phyloP scores from a whole-genome alignment of 2,797 vertebrate genomes.

The Gastrophryne carolinensis region DNA sequence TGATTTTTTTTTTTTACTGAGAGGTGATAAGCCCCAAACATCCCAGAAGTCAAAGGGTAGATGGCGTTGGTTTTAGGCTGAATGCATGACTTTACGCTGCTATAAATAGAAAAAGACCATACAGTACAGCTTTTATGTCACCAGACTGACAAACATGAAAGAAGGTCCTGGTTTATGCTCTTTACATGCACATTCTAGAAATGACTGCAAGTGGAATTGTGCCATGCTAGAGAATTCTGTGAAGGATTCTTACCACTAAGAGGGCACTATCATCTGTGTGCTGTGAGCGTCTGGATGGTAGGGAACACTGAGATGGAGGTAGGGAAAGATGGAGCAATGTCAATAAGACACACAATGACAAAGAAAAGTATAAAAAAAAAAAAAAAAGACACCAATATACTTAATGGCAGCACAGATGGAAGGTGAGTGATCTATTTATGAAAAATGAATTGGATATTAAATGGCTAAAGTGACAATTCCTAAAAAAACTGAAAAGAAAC shows the following conservation, averaged over 20 bases:
- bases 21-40: too few species aligned
- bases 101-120: too few species aligned
- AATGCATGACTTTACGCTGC: too few species aligned
- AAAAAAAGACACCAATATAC: slow-evolving; percentile 52
- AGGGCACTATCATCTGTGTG: slow-evolving; percentile 98
- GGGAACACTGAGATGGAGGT: slow-evolving; percentile 77
- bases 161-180: slow-evolving; percentile 69
- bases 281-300: slow-evolving; percentile 92
- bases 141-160: not conserved
- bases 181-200: slow-evolving; percentile 53
- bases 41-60: too few species aligned
- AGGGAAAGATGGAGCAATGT: slow-evolving; percentile 72
- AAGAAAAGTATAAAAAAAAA: slow-evolving; percentile 55
- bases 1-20: too few species aligned
- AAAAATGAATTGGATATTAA: not conserved
- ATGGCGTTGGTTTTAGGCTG: too few species aligned
- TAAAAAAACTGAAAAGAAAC: slow-evolving; percentile 47
- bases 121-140: not conserved
- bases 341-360: slow-evolving; percentile 65
- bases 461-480: slow-evolving; percentile 22
- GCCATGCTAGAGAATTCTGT: slow-evolving; percentile 56
- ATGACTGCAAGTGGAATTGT: slow-evolving; percentile 31
- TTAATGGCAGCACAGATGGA: slow-evolving; percentile 44
- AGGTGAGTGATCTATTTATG: slow-evolving; percentile 3
- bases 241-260: slow-evolving; percentile 89